A percentile compares a stretch with the other conserved stretches of the same genome.
phyloP scores from a whole-genome alignment of 2,113 vertebrate genomes.

The Varanus salvator region DNA sequence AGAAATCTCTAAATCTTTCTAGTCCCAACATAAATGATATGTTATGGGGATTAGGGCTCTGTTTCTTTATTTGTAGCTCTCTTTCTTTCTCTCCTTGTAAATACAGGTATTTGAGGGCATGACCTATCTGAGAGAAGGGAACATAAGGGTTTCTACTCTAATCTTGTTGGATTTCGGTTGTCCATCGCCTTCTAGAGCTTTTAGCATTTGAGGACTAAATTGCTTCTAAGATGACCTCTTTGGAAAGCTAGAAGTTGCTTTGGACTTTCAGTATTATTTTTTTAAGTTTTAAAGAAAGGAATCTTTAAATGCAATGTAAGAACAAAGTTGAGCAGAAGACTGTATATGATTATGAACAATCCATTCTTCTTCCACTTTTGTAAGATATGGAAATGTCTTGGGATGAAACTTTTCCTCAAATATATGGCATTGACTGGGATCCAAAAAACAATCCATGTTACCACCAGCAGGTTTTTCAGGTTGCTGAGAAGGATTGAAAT shows the following conservation, averaged over 20 bases:
- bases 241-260: neutral
- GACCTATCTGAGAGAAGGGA: neutral
- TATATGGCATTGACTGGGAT: neutral
- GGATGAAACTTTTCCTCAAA: neutral
- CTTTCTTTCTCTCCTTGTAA: neutral
- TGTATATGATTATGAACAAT: neutral
- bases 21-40: slow-evolving; percentile 8
- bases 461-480: neutral
- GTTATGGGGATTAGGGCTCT: neutral
- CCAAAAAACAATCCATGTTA: neutral
- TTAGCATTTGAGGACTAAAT: neutral
- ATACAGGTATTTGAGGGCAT: neutral
- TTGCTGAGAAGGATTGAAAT: too few relatives aligned
- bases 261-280: neutral
- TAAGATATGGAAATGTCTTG: neutral
- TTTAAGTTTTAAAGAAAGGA: neutral
- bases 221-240: neutral
- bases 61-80: neutral
- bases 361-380: neutral
- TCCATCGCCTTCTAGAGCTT: slow-evolving; percentile 1
- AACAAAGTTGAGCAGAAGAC: neutral
- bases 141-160: slow-evolving; percentile 1
- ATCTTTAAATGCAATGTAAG: neutral
- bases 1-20: neutral
- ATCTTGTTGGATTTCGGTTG: neutral